Percentiles rank a stretch among this genome's conserved stretches.
phyloP scores from a whole-genome alignment of 2,113 vertebrate species.

The Nesospiza acunhae region DNA sequence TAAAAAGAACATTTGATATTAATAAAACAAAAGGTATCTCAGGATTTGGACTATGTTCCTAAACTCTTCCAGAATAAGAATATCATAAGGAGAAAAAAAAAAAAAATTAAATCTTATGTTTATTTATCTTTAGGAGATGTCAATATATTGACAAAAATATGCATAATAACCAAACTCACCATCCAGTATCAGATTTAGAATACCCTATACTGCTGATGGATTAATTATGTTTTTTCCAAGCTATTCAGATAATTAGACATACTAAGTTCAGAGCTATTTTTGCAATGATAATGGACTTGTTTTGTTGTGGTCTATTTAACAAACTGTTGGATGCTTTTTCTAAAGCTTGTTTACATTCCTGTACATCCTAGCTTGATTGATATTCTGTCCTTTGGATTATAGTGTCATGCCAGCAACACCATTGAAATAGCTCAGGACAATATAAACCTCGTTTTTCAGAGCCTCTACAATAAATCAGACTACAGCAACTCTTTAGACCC shows the following conservation, averaged over 20 bases:
- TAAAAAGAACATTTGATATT: neutral
- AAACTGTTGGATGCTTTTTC: conserved; percentile 71
- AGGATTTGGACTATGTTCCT: neutral
- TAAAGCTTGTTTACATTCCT: conserved; percentile 75
- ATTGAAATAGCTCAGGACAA: conserved; percentile 59
- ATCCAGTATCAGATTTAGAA: conserved; percentile 57
- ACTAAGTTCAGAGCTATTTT: conserved; percentile 74
- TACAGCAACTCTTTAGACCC: neutral
- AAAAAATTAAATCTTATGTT: neutral
- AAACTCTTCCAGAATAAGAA: neutral
- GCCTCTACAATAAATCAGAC: neutral
- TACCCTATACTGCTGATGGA: conserved; percentile 68
- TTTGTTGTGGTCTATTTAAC: conserved; percentile 76
- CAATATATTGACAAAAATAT: conserved; percentile 61
- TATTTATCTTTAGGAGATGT: conserved; percentile 57
- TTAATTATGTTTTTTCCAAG: conserved; percentile 73
- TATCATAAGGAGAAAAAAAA: neutral
- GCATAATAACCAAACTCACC: conserved; percentile 68
- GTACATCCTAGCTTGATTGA: conserved; percentile 70
- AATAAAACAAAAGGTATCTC: neutral
- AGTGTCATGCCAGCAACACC: conserved; percentile 59
- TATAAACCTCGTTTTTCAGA: conserved; percentile 28
- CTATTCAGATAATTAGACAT: conserved; percentile 77
- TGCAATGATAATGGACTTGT: conserved; percentile 74
- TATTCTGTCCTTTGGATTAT: conserved; percentile 74